Conservation (phyloP, 1,140 invertebrate genomes). For the Vanessa tameamea region DNA sequence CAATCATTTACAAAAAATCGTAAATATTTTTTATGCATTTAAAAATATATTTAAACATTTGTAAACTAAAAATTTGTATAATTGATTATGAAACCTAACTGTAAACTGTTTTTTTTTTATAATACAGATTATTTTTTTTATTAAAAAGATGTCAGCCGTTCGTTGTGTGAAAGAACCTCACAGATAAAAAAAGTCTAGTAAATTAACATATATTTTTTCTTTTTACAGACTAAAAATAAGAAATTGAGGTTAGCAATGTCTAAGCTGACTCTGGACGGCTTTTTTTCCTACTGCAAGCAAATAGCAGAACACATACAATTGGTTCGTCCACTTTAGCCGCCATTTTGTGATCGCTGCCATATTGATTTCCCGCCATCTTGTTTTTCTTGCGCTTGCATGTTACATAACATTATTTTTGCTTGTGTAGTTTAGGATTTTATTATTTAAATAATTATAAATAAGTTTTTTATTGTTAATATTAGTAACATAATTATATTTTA, state of each 20-base stretch:
- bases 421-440: not conserved
- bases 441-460: not conserved
- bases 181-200: conserved; percentile 14
- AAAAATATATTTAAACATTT: not conserved
- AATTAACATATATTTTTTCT: conserved; percentile 52
- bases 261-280: conserved; percentile 17
- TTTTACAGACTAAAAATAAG: conserved; percentile 65
- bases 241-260: conserved; percentile 64
- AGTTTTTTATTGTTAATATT: not conserved
- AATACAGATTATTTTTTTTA: conserved; percentile 1
- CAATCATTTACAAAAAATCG: not conserved
- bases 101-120: not conserved
- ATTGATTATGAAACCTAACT: too few relatives aligned
- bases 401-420: conserved; percentile 18
- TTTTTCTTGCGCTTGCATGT: conserved; percentile 46
- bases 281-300: conserved; percentile 68
- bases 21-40: not conserved
- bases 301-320: conserved; percentile 79
- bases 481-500: not conserved
- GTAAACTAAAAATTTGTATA: too few relatives aligned
- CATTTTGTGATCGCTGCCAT: conserved; percentile 53
- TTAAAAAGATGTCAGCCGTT: conserved; percentile 39
- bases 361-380: conserved; percentile 59
- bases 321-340: conserved; percentile 71
- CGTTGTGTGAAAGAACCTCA: conserved; percentile 15